Evolutionary conservation across 2,113 vertebrate species (phyloP).

Genomic region (Microcebus murinus): DNA sequence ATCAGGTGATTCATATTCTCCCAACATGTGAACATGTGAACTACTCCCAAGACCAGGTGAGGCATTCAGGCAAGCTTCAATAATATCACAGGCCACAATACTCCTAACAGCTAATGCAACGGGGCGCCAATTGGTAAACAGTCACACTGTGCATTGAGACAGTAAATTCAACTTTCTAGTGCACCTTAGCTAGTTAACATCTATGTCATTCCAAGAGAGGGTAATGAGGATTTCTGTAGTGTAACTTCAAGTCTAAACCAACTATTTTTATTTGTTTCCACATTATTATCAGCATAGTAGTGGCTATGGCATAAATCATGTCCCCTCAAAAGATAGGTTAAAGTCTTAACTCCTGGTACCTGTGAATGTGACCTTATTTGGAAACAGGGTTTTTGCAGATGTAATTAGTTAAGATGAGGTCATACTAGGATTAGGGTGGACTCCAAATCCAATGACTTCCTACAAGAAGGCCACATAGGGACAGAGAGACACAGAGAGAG

Average conservation of each 20-base stretch:
- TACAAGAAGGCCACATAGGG: not conserved
- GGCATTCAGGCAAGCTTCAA: not conserved
- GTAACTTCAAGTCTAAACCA: not conserved
- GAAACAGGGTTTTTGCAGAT: not conserved
- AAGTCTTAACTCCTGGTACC: not conserved
- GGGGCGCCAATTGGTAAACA: rapidly evolving
- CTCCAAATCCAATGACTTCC: not conserved
- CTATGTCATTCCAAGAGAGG: not conserved
- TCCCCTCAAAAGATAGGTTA: not conserved
- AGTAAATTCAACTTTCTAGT: not conserved
- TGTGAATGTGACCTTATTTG: not conserved
- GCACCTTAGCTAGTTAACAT: not conserved
- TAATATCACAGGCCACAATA: not conserved
- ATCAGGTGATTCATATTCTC: not conserved
- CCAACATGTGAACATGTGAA: rapidly evolving
- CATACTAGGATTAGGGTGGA: not conserved
- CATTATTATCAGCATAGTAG: not conserved
- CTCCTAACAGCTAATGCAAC: not conserved
- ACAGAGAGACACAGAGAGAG: not conserved
- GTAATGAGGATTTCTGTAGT: not conserved
- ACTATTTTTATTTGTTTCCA: not conserved
- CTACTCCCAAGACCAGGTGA: not conserved
- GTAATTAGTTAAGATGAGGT: not conserved
- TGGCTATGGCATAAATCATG: not conserved
- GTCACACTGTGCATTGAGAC: not conserved